Conservation (phyloP, 2,888 invertebrate species). For the Osedax fenrisi region DNA sequence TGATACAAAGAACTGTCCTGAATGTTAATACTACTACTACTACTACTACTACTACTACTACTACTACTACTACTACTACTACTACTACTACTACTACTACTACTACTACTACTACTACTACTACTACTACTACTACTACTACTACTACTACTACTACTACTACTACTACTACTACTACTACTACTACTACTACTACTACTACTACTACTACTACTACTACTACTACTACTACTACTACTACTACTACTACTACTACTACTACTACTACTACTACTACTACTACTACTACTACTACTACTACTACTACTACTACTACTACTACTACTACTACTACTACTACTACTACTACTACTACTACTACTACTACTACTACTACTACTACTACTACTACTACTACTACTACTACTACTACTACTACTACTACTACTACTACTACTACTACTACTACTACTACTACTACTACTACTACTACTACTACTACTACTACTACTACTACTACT, state of each 20-base stretch:
- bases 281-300: slow-evolving; percentile 7
- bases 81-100: slow-evolving; percentile 4
- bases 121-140: slow-evolving; percentile 10
- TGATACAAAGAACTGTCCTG: too few species aligned
- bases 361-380: too few species aligned
- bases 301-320: too few species aligned
- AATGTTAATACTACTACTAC: slow-evolving; percentile 5
- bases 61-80: slow-evolving; percentile 4
- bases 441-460: too few species aligned
- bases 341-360: too few species aligned
- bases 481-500: too few species aligned
- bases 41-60: slow-evolving; percentile 4
- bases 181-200: slow-evolving; percentile 10
- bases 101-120: slow-evolving; percentile 6
- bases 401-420: too few species aligned
- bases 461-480: too few species aligned
- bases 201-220: slow-evolving; percentile 10
- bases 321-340: too few species aligned
- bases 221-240: slow-evolving; percentile 4
- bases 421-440: too few species aligned
- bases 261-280: slow-evolving; percentile 7
- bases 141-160: slow-evolving; percentile 7
- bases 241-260: slow-evolving; percentile 10
- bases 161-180: slow-evolving; percentile 7
- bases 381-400: too few species aligned